A percentile compares a stretch with the other conserved stretches of the same genome.
Conservation (phyloP, 2,797 vertebrate species). For the Coilia nasus region DNA sequence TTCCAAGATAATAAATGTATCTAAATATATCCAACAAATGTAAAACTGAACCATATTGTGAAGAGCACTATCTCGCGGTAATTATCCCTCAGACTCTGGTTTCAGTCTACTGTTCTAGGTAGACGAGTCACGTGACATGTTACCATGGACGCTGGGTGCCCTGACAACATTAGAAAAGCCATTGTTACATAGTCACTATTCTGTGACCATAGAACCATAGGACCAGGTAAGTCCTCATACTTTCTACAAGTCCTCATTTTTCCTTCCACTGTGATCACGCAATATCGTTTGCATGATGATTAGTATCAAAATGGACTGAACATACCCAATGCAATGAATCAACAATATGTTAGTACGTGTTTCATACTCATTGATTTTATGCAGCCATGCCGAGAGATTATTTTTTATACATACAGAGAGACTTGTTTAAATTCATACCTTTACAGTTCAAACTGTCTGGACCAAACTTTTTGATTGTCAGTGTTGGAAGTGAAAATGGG, state of each 20-base stretch:
- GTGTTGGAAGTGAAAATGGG: constrained; percentile 7
- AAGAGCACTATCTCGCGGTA: background rate
- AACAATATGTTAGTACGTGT: too few relatives aligned
- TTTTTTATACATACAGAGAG: background rate
- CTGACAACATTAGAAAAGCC: constrained; percentile 58
- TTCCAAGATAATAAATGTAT: background rate
- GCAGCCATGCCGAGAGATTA: background rate
- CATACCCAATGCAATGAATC: too few relatives aligned
- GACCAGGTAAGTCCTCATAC: background rate
- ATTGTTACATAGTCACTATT: constrained; percentile 39
- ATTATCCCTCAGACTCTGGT: constrained; percentile 53
- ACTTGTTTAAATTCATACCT: background rate
- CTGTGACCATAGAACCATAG: constrained; percentile 1
- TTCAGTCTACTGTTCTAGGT: constrained; percentile 52
- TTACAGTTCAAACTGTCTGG: background rate
- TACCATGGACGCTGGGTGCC: constrained; percentile 61
- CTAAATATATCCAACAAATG: background rate
- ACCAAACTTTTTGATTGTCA: background rate
- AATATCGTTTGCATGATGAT: too few relatives aligned
- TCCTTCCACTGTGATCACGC: too few relatives aligned
- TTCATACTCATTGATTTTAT: too few relatives aligned
- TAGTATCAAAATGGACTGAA: too few relatives aligned
- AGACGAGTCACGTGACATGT: constrained; percentile 58
- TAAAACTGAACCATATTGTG: background rate
- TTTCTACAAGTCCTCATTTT: background rate